These are phyloP conservation scores for Notiomystis cincta DNA, from an alignment of 2,113 vertebrate genomes.

Conservation along the genomic window DNA sequence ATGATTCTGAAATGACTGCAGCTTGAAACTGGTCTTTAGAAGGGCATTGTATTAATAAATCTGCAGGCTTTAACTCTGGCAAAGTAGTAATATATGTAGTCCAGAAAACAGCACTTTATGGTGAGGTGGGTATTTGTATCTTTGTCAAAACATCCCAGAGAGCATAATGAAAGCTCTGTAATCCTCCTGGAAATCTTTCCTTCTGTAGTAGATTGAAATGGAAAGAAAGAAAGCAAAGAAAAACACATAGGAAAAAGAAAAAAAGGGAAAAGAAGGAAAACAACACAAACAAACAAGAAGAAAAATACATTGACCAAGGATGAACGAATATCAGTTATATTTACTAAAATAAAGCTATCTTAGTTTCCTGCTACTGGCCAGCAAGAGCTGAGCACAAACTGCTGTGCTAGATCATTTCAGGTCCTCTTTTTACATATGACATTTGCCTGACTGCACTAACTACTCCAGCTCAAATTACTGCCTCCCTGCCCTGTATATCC, in stretches of 20 bases:
- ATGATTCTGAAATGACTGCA: neutral
- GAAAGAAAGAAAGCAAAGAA: neutral
- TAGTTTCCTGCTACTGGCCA: neutral
- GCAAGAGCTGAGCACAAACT: neutral
- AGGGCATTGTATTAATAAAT: neutral
- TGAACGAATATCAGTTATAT: neutral
- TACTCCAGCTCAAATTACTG: constrained; percentile 13
- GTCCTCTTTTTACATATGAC: constrained; percentile 22
- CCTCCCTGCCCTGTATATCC: neutral
- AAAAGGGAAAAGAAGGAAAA: fast-evolving
- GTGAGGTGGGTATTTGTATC: neutral
- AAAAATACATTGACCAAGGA: neutral
- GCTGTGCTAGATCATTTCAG: neutral
- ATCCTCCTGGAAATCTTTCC: neutral
- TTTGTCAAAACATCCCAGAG: neutral
- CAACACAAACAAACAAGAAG: too few relatives aligned
- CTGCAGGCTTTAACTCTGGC: neutral
- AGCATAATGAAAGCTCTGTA: neutral
- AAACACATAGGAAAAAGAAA: too few relatives aligned
- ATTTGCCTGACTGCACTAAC: constrained; percentile 30
- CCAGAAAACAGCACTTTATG: neutral
- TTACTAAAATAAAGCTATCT: neutral
- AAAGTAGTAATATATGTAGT: neutral
- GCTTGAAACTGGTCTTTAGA: neutral
- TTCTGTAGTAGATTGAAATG: neutral